phyloP scores from a whole-genome alignment of 2,888 invertebrate genomes.

The Operophtera brumata region DNA sequence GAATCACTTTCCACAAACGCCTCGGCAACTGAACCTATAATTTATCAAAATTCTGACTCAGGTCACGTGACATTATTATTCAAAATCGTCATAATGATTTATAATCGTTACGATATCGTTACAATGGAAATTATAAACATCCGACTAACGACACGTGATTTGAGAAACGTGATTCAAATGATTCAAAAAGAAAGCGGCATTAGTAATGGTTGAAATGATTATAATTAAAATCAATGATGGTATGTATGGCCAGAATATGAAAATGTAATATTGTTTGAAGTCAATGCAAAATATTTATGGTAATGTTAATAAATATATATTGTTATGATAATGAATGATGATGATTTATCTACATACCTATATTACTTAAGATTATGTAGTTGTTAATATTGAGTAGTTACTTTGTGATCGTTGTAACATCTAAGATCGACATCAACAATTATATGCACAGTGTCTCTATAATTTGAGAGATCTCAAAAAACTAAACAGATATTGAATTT shows the following conservation, averaged over 20 bases:
- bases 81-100: slow-evolving; percentile 26
- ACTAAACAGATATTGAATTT: no score
- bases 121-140: slow-evolving; percentile 35
- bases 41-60: slow-evolving; percentile 12
- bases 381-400: no score
- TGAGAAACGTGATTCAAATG: slow-evolving; percentile 28
- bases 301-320: no score
- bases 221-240: slow-evolving; percentile 10
- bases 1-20: background rate
- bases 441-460: no score
- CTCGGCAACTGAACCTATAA: background rate
- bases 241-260: no score
- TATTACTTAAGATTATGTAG: no score
- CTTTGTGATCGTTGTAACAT: no score
- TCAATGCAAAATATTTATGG: no score
- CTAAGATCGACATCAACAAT: no score
- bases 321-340: background rate
- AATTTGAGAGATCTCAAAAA: no score
- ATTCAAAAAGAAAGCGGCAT: slow-evolving; percentile 29
- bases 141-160: slow-evolving; percentile 29
- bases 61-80: slow-evolving; percentile 27
- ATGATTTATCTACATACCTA: background rate
- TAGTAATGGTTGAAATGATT: slow-evolving; percentile 10
- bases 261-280: background rate
- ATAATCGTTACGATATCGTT: slow-evolving; percentile 33